A percentile compares a stretch with the other conserved stretches of the same genome.
phyloP scores from a whole-genome alignment of 1,140 invertebrate genomes.

The Cryptotermes secundus region DNA sequence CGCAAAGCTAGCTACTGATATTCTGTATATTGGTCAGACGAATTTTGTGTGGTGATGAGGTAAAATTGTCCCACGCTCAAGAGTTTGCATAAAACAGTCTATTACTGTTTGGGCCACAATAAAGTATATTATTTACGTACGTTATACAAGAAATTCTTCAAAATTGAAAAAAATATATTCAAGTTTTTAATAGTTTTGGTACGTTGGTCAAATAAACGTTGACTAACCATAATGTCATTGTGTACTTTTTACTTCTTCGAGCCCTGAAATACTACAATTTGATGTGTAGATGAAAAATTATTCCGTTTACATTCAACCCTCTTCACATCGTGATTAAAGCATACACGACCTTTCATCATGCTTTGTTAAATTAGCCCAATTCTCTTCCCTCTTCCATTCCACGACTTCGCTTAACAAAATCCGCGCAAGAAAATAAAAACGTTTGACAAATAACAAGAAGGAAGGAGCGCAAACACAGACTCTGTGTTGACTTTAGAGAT shows the following conservation, averaged over 20 bases:
- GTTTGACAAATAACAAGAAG: slow-evolving; percentile 19
- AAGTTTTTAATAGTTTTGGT: not conserved
- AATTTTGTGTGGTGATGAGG: no score
- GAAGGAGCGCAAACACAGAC: not conserved
- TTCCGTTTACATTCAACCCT: not conserved
- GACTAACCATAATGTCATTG: not conserved
- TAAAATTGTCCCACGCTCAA: no score
- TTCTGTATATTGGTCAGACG: no score
- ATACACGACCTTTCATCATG: not conserved
- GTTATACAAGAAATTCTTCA: no score
- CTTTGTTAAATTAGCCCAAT: slow-evolving; percentile 18
- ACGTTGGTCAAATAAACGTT: not conserved
- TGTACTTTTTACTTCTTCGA: not conserved
- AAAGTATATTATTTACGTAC: no score
- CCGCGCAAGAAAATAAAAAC: not conserved
- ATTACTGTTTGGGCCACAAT: no score
- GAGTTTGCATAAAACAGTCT: no score
- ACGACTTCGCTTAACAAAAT: not conserved
- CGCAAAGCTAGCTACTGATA: no score
- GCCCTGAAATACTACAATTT: not conserved
- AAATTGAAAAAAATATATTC: no score
- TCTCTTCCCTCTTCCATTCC: not conserved
- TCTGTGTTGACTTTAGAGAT: slow-evolving; percentile 13
- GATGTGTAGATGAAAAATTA: not conserved
- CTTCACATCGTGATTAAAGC: slow-evolving; percentile 15